Conservation (phyloP, 2,113 vertebrate species). For the Cololabis saira region DNA sequence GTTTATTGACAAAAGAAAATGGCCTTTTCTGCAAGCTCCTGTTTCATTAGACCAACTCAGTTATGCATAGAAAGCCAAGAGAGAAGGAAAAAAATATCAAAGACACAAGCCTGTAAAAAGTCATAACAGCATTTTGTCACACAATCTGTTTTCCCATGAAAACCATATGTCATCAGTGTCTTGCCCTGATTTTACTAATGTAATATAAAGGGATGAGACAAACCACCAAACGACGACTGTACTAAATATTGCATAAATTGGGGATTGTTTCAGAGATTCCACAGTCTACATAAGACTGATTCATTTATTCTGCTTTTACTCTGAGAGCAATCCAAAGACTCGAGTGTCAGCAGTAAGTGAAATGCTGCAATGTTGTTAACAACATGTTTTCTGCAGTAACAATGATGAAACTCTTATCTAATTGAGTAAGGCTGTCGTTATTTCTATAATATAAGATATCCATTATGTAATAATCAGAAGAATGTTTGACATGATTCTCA, state of each 20-base stretch:
- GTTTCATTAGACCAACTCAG: conserved; percentile 26
- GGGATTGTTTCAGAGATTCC: conserved; percentile 57
- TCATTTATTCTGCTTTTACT: conserved; percentile 47
- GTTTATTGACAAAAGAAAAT: conserved; percentile 28
- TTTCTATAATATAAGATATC: too few species aligned
- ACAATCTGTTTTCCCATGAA: conserved; percentile 43
- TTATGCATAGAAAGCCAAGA: conserved; percentile 1
- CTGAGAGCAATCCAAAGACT: conserved; percentile 37
- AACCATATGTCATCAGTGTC: conserved; percentile 52
- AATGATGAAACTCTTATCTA: background rate
- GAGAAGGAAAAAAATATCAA: conserved; percentile 27
- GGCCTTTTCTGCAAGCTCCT: background rate
- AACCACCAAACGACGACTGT: conserved; percentile 27
- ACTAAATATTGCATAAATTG: conserved; percentile 55
- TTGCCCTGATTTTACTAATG: conserved; percentile 40
- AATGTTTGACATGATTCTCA: too few species aligned
- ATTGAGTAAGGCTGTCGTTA: too few species aligned
- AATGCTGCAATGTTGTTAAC: conserved; percentile 30
- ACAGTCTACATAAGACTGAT: conserved; percentile 55
- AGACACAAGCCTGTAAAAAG: conserved; percentile 26
- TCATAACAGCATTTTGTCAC: conserved; percentile 22
- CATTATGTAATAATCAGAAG: too few species aligned
- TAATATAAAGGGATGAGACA: conserved; percentile 36
- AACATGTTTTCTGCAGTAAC: conserved; percentile 29
- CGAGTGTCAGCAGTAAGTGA: conserved; percentile 36